Evolutionary conservation across 2,888 invertebrate species (phyloP), one percentile per base, ranked within the genome.

Genomic region (Andrena hattorfiana): DNA sequence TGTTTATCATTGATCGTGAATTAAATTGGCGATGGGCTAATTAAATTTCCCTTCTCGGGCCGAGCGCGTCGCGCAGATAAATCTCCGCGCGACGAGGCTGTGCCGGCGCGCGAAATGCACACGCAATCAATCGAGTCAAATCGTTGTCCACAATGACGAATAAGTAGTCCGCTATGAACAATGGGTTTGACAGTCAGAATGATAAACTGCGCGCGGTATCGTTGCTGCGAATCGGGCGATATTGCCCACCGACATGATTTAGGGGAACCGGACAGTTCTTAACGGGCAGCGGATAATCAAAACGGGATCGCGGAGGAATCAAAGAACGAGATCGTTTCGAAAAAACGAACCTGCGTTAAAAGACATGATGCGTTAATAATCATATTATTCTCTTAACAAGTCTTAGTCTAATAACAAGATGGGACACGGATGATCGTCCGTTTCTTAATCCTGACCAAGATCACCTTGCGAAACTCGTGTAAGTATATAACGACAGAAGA

Each of bases 81-180:
- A 71, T 77, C 71, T 73, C 10, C 16, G 32, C 1, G 2, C 67
- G 20, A 20, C 35, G 49, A 30, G 28, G 16, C 30, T 8, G 49
- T 20, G 20, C n/a, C 16, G 30, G 4, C 10, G n/a, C 35, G 16
- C 23, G 54, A 56, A 62, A 48, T 32, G 66, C 42, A 10, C 48
- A 10, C 26, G 66, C 69, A 28, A 86, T 84, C 71, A 74, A 79
- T 81, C 79, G 71, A 63, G 77, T 72, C 71, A 66, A 77, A 85
- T 80, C 64, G 73, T 63, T 28, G 69, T n/a, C 30, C 71, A 63
- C 78, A 81, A 80, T 80, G 84, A 86, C 77, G 84, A 77, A 73
- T 73, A 85, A 81, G 81, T 84, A 79, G 74, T 81, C 77, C 74
- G 5, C 68, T 66, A 71, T 54, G 77, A 35, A 70, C 74, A 67